A percentile compares a stretch with the other conserved stretches of the same genome.
Evolutionary conservation across 1,140 invertebrate species (phyloP).

Genomic region (Lordiphosa mommai): DNA sequence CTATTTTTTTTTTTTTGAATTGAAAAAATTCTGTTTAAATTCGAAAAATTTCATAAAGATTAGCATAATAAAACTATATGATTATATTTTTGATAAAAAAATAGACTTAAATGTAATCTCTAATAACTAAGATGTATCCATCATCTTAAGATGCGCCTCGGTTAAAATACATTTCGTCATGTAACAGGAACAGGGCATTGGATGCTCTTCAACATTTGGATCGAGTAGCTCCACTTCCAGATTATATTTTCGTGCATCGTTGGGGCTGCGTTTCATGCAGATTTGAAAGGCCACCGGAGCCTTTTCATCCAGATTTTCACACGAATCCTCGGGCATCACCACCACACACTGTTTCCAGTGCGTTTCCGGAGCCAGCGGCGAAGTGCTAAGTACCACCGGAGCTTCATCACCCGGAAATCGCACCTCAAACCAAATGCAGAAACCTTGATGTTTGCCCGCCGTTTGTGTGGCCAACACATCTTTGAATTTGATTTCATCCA

Average conservation of each 20-base stretch:
- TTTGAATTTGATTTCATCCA: conserved; percentile 79
- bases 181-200: conserved; percentile 87
- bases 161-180: conserved; percentile 89
- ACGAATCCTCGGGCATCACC: conserved; percentile 81
- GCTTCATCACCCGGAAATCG: conserved; percentile 80
- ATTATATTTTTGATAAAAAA: no score
- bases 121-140: conserved; percentile 59
- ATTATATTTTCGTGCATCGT: conserved; percentile 81
- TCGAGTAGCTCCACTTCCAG: conserved; percentile 87
- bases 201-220: conserved; percentile 85
- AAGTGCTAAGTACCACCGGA: conserved; percentile 85
- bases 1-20: no score
- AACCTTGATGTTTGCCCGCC: conserved; percentile 86
- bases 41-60: no score
- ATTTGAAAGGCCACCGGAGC: conserved; percentile 86
- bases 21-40: no score
- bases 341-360: conserved; percentile 99
- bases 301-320: conserved; percentile 81
- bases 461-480: conserved; percentile 81
- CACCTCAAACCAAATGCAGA: conserved; percentile 86
- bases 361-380: conserved; percentile 87
- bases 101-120: no score
- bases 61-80: no score
- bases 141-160: conserved; percentile 78
- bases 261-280: conserved; percentile 81